Evolutionary conservation across 2,797 vertebrate species (phyloP).

Genomic region (Lagothrix lagotricha): DNA sequence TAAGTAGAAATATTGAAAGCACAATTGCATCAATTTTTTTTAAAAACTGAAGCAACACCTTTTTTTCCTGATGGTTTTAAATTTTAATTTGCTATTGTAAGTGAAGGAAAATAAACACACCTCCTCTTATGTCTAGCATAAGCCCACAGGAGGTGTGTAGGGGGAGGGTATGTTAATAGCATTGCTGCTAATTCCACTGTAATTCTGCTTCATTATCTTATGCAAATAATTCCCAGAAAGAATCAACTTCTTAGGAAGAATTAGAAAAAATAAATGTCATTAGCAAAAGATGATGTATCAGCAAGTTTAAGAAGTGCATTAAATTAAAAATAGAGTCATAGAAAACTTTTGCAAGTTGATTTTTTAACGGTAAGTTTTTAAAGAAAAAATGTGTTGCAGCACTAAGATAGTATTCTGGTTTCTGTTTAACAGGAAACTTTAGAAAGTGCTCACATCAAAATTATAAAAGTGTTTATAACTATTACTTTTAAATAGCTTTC

Average conservation of each 20-base stretch:
- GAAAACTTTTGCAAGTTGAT: slow-evolving; percentile 58
- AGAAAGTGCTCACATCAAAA: neutral
- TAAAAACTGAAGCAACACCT: neutral
- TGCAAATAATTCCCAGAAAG: slow-evolving; percentile 83
- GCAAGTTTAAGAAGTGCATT: slow-evolving; percentile 64
- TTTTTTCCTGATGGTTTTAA: slow-evolving; percentile 43
- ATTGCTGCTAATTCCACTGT: slow-evolving; percentile 79
- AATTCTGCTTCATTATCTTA: slow-evolving; percentile 84
- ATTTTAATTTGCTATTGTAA: slow-evolving; percentile 65
- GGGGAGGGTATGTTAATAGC: slow-evolving; percentile 58
- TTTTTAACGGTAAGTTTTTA: neutral
- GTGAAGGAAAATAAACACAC: slow-evolving; percentile 72
- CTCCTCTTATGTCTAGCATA: slow-evolving; percentile 62
- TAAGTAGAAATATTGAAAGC: neutral
- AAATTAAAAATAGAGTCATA: slow-evolving; percentile 57
- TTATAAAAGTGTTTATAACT: accelerated
- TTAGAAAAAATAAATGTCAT: slow-evolving; percentile 78
- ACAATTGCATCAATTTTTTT: neutral
- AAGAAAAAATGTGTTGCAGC: neutral
- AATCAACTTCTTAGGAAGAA: slow-evolving; percentile 80
- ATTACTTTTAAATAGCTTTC: neutral
- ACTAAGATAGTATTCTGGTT: neutral
- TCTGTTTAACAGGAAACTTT: neutral
- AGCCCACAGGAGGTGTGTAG: slow-evolving; percentile 5
- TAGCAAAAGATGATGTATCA: slow-evolving; percentile 47